Base-by-base conservation (phyloP, 30 jellyfish, hydroid and myxozoan genomes). In the Cassiopea andromeda region DNA sequence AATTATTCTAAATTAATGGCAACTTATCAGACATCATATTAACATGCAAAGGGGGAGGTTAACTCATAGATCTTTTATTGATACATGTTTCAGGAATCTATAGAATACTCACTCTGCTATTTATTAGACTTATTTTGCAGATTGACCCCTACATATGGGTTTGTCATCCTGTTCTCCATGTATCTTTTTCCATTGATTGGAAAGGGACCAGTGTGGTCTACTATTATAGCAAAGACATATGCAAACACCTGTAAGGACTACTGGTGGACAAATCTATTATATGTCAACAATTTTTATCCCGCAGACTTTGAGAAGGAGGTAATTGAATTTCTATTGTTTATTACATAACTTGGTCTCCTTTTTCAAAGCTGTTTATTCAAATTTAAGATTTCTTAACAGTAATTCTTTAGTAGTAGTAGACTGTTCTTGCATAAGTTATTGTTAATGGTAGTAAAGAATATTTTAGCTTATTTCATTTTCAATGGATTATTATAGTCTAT, bases 221-320 rank as follows among this genome's bases (percentile, higher is more conserved):
- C 80, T 4, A 27, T 80, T 46, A 59, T 91, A 1, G 81, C 80
- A 38, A 75, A 80, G 7, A 16, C 17, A 7, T 2, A 61, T 1
- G 61, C 73, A 14, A 45, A 85, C 15, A 82, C 90, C 38, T 95
- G 99, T 61, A 67, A 69, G 44, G 83, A 87, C 1, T 73, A 87
- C 75, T 95, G 99, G 99, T 95, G 99, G 99, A 88, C 99, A 48
- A 95, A 95, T 81, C 15, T 95, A 43, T 87, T 95, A 43, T 95
- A 95, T 92, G 79, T 95, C 60, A 95, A 91, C 85, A 95, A 95
- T 77, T 91, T 95, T 50, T 87, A 89, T 69, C 98, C 98, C 2
- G 80, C 49, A 64, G 27, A 87, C 27, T 68, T 81, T 15, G 90
- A 68, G 7, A 69, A 77, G 27, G 94, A 79, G 83, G 97, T 85